Conservation (phyloP, 2,797 vertebrate genomes). For the Neopelma chrysocephalum region DNA sequence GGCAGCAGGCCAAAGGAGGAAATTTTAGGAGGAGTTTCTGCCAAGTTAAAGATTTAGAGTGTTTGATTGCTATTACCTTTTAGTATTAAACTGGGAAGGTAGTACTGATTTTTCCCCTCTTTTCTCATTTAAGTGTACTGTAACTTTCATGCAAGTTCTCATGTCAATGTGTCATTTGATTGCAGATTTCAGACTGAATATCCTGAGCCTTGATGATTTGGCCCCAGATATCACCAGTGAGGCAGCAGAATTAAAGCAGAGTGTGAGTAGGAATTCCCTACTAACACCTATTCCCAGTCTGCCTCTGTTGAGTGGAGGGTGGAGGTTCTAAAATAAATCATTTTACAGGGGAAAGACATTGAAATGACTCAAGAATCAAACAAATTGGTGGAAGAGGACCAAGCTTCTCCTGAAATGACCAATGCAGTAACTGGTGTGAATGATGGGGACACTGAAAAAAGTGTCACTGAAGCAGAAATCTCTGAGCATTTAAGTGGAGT, state of each 20-base stretch:
- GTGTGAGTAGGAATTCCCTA: constrained; percentile 42
- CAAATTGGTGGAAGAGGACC: neutral
- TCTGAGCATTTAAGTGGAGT: constrained; percentile 75
- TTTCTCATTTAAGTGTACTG: neutral
- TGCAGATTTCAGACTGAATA: constrained; percentile 85
- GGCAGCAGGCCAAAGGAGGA: neutral
- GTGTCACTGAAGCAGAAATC: constrained; percentile 62
- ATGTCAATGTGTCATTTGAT: neutral
- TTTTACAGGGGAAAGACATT: neutral
- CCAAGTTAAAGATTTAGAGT: neutral
- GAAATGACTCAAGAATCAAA: neutral
- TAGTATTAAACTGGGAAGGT: neutral
- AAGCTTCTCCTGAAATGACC: neutral
- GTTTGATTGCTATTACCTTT: neutral
- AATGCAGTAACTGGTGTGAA: neutral
- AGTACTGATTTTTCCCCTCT: neutral
- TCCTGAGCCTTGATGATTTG: constrained; percentile 87
- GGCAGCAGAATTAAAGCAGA: neutral
- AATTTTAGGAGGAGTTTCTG: neutral
- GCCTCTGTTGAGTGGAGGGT: neutral
- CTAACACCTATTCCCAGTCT: neutral
- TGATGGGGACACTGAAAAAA: constrained; percentile 64
- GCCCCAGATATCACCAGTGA: constrained; percentile 43
- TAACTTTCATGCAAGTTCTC: neutral
- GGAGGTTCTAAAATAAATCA: neutral